Evolutionary conservation across 2,113 vertebrate species (phyloP).

Genomic region (Caranx melampygus): DNA sequence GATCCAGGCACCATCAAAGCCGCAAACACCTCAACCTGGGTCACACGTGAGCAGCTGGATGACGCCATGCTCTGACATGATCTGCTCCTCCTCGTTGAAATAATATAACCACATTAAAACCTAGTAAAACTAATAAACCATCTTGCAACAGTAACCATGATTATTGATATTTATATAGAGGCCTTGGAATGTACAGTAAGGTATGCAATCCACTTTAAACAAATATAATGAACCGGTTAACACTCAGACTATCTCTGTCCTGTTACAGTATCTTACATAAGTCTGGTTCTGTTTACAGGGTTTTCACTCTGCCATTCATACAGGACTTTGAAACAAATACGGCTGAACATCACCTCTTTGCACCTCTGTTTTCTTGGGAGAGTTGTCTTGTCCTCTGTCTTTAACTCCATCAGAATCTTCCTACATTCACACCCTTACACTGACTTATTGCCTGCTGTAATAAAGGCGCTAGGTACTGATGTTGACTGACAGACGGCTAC

Average conservation of each 20-base stretch:
- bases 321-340: conserved; percentile 42
- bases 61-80: neutral
- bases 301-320: conserved; percentile 1
- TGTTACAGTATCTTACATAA: neutral
- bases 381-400: conserved; percentile 53
- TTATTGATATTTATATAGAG: neutral
- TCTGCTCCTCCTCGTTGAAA: neutral
- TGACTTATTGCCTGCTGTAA: conserved; percentile 76
- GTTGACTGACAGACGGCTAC: conserved; percentile 75
- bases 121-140: neutral
- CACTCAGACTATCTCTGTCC: neutral
- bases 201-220: neutral
- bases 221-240: neutral
- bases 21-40: neutral
- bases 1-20: neutral
- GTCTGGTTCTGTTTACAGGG: neutral
- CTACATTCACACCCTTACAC: conserved; percentile 61
- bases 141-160: neutral
- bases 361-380: conserved; percentile 26
- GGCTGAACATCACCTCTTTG: conserved; percentile 35
- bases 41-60: neutral
- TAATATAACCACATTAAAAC: neutral
- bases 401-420: conserved; percentile 67
- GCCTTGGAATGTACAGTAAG: neutral
- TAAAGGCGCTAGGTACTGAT: conserved; percentile 76